Conservation (phyloP, 2,797 vertebrate genomes). For the Perodicticus potto region DNA sequence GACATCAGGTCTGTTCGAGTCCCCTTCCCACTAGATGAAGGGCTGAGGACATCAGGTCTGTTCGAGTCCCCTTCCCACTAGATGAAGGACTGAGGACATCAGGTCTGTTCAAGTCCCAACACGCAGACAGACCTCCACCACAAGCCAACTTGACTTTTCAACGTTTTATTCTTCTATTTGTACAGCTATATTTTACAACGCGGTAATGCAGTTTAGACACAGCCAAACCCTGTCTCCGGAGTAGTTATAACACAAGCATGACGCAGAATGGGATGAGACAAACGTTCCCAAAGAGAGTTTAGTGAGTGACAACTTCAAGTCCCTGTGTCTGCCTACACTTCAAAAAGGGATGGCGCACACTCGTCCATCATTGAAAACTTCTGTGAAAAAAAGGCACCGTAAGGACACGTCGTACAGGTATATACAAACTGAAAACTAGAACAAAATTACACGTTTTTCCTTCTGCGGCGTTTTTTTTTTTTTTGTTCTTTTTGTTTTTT, state of each 20-base stretch:
- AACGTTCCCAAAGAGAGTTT: conserved; percentile 90
- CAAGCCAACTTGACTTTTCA: conserved; percentile 91
- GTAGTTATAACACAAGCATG: conserved; percentile 94
- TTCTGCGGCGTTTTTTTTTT: conserved; percentile 95
- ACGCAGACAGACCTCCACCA: conserved; percentile 72
- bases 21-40: neutral
- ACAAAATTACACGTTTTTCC: conserved; percentile 93
- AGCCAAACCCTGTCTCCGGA: conserved; percentile 96
- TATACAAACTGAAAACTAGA: conserved; percentile 91
- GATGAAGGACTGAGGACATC: neutral
- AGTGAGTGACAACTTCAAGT: conserved; percentile 87
- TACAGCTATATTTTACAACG: conserved; percentile 98
- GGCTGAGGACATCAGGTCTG: neutral
- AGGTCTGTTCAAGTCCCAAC: neutral
- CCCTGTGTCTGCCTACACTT: conserved; percentile 88
- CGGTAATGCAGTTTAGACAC: conserved; percentile 95
- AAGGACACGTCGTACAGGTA: conserved; percentile 91
- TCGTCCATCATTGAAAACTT: conserved; percentile 88
- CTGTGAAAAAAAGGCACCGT: conserved; percentile 93
- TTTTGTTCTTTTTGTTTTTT: conserved; percentile 73
- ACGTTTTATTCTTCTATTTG: conserved; percentile 98
- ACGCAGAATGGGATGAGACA: conserved; percentile 88
- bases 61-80: neutral
- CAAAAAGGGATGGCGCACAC: conserved; percentile 87
- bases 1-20: neutral